Evolutionary conservation across 2,888 invertebrate genomes (phyloP), one percentile per base, ranked within the genome.

Genomic region (Nomada ruficornis): DNA sequence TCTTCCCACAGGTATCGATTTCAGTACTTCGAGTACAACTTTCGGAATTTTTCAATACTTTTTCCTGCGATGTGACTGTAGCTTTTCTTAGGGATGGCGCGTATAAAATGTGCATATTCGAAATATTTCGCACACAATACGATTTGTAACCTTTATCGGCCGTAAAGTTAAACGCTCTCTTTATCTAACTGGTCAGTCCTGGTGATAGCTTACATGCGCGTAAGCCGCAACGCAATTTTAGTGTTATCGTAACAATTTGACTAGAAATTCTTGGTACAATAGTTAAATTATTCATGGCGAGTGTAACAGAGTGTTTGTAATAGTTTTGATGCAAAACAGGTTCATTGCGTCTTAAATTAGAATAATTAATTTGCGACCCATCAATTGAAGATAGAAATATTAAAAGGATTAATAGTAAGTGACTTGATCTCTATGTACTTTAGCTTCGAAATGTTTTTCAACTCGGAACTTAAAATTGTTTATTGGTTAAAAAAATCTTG

Each of bases 141-240:
- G 23, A 11, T 55, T 20, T 5, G 20, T 11, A 29, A 15, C 13
- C 29, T 60, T 76, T 76, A 70, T 71, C 70, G 15, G 15, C 15
- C 10, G n/a, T 13, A 50, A 42, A 57, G 55, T 50, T 15, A 52
- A 50, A 68, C 69, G 29, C 23, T 11, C 18, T 9, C n/a, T 23
- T 60, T 18, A 78, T 67, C 67, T 75, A 60, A 76, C 47, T 78
- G 26, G 13, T 54, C 15, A 54, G 11, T 23, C 54, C 29, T 26
- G 59, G 59, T 65, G 65, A 77, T 67, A 75, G 18, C 54, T 67
- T 78, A 68, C 44, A 52, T 23, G n/a, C n/a, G n/a, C 54, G 70
- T 54, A 44, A 13, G 29, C 13, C 11, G 36, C 57, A 29, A 64
- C 23, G 11, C 42, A 29, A 13, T 18, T 29, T 20, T 11, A 13